phyloP scores from a whole-genome alignment of 2,797 vertebrate genomes.

The Sylvia borin region DNA sequence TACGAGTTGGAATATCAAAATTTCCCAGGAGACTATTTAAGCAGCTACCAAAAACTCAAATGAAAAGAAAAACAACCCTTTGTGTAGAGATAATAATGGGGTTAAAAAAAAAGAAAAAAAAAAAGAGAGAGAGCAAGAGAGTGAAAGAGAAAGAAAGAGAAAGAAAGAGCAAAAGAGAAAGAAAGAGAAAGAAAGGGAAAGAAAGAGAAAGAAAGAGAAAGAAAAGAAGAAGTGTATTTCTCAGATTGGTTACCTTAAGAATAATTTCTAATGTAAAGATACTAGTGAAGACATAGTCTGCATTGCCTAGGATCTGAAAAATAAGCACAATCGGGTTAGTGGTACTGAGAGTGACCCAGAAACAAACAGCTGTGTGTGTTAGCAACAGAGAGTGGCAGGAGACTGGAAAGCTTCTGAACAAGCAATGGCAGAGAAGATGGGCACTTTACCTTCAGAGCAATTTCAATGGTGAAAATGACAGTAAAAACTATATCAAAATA shows the following conservation, averaged over 20 bases:
- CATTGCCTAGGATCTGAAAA: constrained; percentile 98
- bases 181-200: background rate
- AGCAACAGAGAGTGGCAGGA: constrained; percentile 71
- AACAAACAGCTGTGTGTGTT: constrained; percentile 69
- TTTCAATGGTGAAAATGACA: constrained; percentile 87
- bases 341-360: constrained; percentile 66
- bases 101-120: background rate
- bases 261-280: constrained; percentile 99
- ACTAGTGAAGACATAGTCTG: constrained; percentile 99
- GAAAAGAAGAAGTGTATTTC: constrained; percentile 2
- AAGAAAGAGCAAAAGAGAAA: background rate
- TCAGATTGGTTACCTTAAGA: constrained; percentile 90
- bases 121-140: background rate
- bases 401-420: constrained; percentile 43
- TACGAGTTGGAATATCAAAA: background rate
- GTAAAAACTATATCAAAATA: constrained; percentile 88
- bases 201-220: background rate
- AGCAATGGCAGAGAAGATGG: constrained; percentile 35
- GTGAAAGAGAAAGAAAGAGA: background rate
- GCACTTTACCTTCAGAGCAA: constrained; percentile 84
- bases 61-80: background rate
- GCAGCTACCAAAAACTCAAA: background rate
- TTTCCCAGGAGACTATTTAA: background rate
- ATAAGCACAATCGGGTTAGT: constrained; percentile 82
- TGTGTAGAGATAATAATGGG: background rate